These are phyloP conservation scores for Luperina testacea DNA, from an alignment of 2,888 invertebrate genomes.

Conservation along the genomic window DNA sequence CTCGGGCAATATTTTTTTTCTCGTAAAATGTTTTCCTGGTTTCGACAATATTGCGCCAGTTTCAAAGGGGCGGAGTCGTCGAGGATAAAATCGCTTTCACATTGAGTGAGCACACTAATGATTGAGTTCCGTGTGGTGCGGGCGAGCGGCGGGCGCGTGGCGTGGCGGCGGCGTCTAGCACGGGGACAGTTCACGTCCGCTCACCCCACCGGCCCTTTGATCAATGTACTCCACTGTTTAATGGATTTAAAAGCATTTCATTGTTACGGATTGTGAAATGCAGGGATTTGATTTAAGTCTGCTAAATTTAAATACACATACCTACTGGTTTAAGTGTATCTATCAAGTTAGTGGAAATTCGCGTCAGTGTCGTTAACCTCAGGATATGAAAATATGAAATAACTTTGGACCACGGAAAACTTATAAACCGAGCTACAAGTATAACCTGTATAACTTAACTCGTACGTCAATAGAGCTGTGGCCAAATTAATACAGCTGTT, in stretches of 20 bases:
- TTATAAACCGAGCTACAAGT: slow-evolving; percentile 13
- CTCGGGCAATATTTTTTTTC: slow-evolving; percentile 84
- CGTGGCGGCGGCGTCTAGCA: slow-evolving; percentile 62
- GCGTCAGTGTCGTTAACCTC: slow-evolving; percentile 13
- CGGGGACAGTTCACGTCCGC: slow-evolving; percentile 67
- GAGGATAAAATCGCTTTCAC: slow-evolving; percentile 88
- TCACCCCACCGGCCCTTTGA: slow-evolving; percentile 79
- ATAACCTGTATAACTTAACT: slow-evolving; percentile 14
- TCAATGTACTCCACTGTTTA: slow-evolving; percentile 78
- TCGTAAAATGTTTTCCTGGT: slow-evolving; percentile 87
- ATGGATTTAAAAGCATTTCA: slow-evolving; percentile 86
- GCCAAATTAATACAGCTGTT: slow-evolving; percentile 66
- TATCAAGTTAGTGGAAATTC: slow-evolving; percentile 9
- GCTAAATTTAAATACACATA: slow-evolving; percentile 53
- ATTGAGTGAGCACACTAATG: slow-evolving; percentile 90
- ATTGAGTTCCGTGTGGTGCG: slow-evolving; percentile 87
- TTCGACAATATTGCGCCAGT: slow-evolving; percentile 89
- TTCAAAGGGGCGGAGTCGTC: slow-evolving; percentile 85
- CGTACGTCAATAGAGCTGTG: slow-evolving; percentile 49
- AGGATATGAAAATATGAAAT: slow-evolving; percentile 30
- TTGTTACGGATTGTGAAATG: slow-evolving; percentile 75
- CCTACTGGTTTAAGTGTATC: slow-evolving; percentile 1
- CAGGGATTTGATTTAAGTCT: slow-evolving; percentile 59
- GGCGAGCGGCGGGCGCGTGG: slow-evolving; percentile 62
- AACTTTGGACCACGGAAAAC: slow-evolving; percentile 14